Evolutionary conservation across 2,888 invertebrate genomes (phyloP).

Genomic region (Uropetala carovei): DNA sequence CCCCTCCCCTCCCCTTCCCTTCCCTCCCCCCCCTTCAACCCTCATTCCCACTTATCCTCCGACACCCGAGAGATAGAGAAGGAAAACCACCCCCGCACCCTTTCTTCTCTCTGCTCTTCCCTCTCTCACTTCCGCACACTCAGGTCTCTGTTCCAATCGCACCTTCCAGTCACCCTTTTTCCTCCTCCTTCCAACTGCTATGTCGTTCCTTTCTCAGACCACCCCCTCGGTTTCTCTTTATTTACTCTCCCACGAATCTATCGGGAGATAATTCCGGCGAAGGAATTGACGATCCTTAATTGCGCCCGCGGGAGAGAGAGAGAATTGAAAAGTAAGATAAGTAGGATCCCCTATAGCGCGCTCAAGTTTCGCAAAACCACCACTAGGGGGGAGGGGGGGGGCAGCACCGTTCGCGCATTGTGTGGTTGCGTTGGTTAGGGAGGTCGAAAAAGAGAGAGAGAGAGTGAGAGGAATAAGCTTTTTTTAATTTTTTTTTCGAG

Average conservation of each 20-base stretch:
- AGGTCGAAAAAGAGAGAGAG: not conserved
- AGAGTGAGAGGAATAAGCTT: not conserved
- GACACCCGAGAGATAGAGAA: too few relatives aligned
- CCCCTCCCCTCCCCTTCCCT: too few relatives aligned
- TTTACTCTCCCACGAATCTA: too few relatives aligned
- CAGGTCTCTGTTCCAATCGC: not conserved
- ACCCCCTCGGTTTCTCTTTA: too few relatives aligned
- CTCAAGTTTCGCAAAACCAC: not conserved
- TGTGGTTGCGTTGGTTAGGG: not conserved
- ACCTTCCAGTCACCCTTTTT: not conserved
- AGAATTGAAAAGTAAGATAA: not conserved
- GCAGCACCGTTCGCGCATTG: not conserved
- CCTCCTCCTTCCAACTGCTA: not conserved
- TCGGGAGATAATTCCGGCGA: not conserved
- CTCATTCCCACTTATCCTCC: too few relatives aligned
- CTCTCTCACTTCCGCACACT: not conserved
- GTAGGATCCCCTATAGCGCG: not conserved
- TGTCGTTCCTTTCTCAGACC: too few relatives aligned
- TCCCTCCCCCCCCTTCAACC: too few relatives aligned
- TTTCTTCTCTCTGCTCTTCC: not conserved
- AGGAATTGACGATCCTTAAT: conserved; percentile 53
- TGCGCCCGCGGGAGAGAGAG: not conserved
- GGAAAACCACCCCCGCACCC: not conserved
- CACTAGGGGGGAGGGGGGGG: not conserved
- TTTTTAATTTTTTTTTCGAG: not conserved